These are phyloP conservation scores for Melikaiella ostensackeni DNA, from an alignment of 2,888 invertebrate genomes.

Conservation along the genomic window DNA sequence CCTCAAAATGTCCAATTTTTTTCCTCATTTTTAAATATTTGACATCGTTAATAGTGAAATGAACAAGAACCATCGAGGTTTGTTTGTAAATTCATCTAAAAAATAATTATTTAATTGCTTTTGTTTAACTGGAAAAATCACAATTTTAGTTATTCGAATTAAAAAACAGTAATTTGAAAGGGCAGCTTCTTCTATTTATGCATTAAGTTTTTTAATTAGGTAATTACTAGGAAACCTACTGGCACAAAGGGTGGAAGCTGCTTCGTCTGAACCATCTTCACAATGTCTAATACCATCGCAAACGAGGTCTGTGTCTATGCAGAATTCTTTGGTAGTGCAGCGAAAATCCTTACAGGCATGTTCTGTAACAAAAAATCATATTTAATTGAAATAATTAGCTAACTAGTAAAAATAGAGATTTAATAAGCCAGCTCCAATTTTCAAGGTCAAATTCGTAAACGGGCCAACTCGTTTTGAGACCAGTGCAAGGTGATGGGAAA, in stretches of 20 bases:
- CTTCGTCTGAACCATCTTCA: conserved; percentile 95
- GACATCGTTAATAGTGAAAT: neutral
- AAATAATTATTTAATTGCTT: no score
- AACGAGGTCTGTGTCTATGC: conserved; percentile 93
- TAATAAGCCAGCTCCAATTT: no score
- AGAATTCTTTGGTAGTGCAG: conserved; percentile 92
- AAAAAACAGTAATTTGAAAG: no score
- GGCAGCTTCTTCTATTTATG: no score
- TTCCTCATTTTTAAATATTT: neutral
- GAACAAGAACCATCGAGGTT: neutral
- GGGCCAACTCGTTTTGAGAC: no score
- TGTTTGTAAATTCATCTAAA: no score
- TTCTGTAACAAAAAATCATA: conserved; percentile 80
- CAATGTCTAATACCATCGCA: conserved; percentile 97
- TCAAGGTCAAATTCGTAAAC: no score
- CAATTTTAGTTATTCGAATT: neutral
- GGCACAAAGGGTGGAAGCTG: conserved; percentile 89
- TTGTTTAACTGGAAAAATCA: no score
- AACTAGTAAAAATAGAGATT: neutral
- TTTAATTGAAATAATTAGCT: conserved; percentile 5
- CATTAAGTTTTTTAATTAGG: neutral
- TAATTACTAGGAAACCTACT: conserved; percentile 81
- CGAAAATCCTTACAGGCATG: conserved; percentile 93
- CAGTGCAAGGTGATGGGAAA: no score
- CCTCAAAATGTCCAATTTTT: conserved; percentile 10